A percentile compares a stretch with the other conserved stretches of the same genome.
phyloP scores from a whole-genome alignment of 2,113 vertebrate genomes.

The Orthonyx spaldingii region DNA sequence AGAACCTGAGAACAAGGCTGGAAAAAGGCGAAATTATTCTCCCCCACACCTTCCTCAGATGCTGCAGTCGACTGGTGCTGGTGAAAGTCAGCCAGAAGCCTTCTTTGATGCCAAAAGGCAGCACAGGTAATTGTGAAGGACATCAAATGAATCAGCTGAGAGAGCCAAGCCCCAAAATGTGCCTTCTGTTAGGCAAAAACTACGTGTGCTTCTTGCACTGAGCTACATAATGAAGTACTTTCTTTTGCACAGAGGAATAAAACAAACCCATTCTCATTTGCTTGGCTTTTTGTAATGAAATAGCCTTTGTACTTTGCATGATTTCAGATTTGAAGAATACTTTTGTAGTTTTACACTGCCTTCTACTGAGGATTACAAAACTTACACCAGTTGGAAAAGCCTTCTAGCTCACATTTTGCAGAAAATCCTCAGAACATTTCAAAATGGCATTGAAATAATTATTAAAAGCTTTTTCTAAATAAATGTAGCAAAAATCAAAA shows the following conservation, averaged over 20 bases:
- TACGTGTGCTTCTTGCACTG: neutral
- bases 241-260: neutral
- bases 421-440: neutral
- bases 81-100: neutral
- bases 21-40: neutral
- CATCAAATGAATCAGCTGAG: neutral
- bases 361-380: slow-evolving; percentile 26
- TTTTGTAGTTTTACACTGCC: slow-evolving; percentile 21
- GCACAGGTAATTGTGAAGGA: neutral
- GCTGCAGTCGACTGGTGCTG: neutral
- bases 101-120: neutral
- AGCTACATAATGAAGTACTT: neutral
- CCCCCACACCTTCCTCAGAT: neutral
- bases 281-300: neutral
- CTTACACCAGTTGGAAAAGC: neutral
- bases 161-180: neutral
- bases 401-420: neutral
- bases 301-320: neutral
- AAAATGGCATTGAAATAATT: neutral
- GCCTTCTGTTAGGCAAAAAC: neutral
- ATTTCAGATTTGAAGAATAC: neutral
- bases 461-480: neutral
- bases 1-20: neutral
- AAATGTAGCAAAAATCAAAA: neutral
- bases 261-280: neutral